Conservation (phyloP, 2,888 invertebrate genomes). For the Melieria picta region DNA sequence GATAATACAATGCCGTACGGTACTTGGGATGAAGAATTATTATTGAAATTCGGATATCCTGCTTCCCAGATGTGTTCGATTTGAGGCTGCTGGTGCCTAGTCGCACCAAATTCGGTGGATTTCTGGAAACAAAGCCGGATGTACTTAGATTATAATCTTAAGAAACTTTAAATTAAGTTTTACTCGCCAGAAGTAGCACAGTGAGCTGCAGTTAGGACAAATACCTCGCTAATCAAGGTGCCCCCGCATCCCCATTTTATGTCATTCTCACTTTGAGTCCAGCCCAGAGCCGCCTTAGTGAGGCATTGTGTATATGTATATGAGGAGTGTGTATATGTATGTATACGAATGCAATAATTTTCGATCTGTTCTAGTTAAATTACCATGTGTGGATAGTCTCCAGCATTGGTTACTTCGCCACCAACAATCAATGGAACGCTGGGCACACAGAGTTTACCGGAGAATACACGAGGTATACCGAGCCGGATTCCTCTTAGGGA, state of each 20-base stretch:
- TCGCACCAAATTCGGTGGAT: slow-evolving; percentile 67
- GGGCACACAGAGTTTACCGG: slow-evolving; percentile 56
- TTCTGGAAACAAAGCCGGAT: slow-evolving; percentile 56
- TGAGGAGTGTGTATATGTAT: neutral
- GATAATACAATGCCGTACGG: slow-evolving; percentile 68
- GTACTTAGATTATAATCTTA: neutral
- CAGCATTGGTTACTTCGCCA: slow-evolving; percentile 28
- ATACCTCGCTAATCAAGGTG: slow-evolving; percentile 30
- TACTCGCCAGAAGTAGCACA: slow-evolving; percentile 37
- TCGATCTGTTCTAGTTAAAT: slow-evolving; percentile 45
- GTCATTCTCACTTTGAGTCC: slow-evolving; percentile 19
- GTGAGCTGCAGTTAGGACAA: slow-evolving; percentile 40
- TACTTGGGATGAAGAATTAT: slow-evolving; percentile 69
- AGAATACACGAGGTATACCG: slow-evolving; percentile 47
- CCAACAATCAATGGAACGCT: slow-evolving; percentile 65
- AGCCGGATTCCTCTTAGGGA: slow-evolving; percentile 52
- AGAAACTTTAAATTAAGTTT: slow-evolving; percentile 1
- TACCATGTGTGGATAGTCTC: slow-evolving; percentile 38
- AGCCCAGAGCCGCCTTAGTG: slow-evolving; percentile 37
- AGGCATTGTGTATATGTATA: neutral
- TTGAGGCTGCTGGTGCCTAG: slow-evolving; percentile 68
- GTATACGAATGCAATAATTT: neutral
- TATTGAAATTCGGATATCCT: slow-evolving; percentile 65
- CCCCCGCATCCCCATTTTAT: slow-evolving; percentile 37
- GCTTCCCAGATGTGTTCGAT: slow-evolving; percentile 61